These are phyloP conservation scores for Thermophis baileyi DNA, from an alignment of 2,113 vertebrate species.

Conservation along the genomic window DNA sequence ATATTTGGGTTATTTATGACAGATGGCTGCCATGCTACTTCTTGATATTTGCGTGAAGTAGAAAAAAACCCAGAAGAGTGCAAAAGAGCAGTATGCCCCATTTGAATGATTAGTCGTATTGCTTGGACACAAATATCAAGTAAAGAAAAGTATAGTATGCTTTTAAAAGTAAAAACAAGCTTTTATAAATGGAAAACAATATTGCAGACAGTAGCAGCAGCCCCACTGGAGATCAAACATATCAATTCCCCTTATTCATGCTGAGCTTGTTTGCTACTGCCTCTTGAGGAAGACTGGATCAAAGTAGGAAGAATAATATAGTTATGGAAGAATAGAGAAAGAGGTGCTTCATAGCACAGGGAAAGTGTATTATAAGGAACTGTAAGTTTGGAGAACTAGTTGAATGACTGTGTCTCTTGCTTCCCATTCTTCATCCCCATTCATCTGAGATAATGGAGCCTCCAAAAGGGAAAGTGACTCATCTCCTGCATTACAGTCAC, in stretches of 20 bases:
- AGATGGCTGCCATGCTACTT: neutral
- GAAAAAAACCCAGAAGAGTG: neutral
- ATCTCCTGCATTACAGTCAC: constrained; percentile 12
- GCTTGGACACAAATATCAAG: neutral
- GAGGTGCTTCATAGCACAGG: neutral
- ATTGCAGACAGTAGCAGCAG: neutral
- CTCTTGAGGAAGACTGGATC: neutral
- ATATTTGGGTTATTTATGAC: neutral
- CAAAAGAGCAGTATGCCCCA: neutral
- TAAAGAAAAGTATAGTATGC: neutral
- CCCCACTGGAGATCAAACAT: neutral
- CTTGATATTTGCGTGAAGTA: neutral
- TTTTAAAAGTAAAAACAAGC: neutral
- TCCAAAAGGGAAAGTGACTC: constrained; percentile 55
- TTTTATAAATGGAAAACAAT: neutral
- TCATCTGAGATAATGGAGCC: constrained; percentile 49
- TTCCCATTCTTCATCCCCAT: constrained; percentile 14
- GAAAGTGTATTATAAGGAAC: neutral
- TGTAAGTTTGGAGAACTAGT: neutral
- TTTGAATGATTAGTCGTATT: neutral
- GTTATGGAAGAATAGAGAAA: neutral
- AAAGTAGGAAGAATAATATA: neutral
- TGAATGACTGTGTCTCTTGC: neutral
- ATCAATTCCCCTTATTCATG: neutral
- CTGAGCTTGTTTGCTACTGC: neutral